Evolutionary conservation across 2,888 invertebrate genomes (phyloP).

Genomic region (Lepidocyrtinus sp.): DNA sequence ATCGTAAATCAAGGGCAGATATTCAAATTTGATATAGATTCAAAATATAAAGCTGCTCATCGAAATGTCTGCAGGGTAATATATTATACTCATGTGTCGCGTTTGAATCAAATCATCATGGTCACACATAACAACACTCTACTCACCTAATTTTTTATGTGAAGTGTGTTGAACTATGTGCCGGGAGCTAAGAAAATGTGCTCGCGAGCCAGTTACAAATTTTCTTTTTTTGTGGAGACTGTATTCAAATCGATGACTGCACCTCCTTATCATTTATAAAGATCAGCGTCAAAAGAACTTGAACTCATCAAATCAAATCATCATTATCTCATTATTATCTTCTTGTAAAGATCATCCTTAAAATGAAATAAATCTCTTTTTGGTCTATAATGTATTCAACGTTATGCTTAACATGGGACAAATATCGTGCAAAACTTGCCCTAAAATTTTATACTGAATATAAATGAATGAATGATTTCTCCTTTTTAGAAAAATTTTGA

Average conservation of each 20-base stretch:
- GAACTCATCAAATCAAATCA: conserved; percentile 51
- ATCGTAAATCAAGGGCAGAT: conserved; percentile 54
- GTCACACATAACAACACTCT: too few species aligned
- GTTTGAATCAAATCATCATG: too few species aligned
- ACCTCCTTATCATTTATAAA: conserved; percentile 24
- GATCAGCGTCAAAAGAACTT: conserved; percentile 22
- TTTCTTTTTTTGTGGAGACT: background rate
- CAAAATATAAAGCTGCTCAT: background rate
- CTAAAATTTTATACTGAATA: conserved; percentile 22
- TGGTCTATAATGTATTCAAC: background rate
- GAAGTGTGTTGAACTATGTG: conserved; percentile 27
- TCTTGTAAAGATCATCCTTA: background rate
- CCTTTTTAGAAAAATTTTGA: too few species aligned
- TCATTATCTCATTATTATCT: conserved; percentile 53
- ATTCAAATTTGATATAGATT: conserved; percentile 49
- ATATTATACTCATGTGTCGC: background rate
- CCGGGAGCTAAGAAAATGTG: background rate
- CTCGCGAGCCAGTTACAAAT: conserved; percentile 6
- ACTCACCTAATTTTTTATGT: conserved; percentile 46
- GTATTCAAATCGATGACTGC: conserved; percentile 3
- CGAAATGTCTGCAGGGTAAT: conserved; percentile 13
- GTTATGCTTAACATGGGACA: conserved; percentile 24
- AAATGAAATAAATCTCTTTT: background rate
- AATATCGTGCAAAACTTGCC: conserved; percentile 39
- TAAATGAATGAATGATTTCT: too few species aligned